A percentile compares a stretch with the other conserved stretches of the same genome.
phyloP scores from a whole-genome alignment of 2,113 vertebrate species.

The Gymnogyps californianus region DNA sequence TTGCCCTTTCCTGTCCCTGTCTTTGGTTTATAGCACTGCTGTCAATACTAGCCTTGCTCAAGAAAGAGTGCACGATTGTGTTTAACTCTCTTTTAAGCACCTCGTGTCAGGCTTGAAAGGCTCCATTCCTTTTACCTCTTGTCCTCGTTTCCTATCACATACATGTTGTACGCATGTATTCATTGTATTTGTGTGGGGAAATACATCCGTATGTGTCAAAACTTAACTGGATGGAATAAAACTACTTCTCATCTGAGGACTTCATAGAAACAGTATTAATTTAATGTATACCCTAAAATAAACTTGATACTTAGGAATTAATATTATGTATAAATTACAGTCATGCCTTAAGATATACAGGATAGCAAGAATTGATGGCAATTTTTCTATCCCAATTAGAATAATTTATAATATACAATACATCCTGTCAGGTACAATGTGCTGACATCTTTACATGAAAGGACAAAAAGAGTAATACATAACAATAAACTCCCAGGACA shows the following conservation, averaged over 20 bases:
- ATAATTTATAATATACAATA: slow-evolving; percentile 27
- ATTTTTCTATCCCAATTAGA: slow-evolving; percentile 13
- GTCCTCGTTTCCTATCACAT: neutral
- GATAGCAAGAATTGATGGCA: neutral
- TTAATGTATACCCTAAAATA: neutral
- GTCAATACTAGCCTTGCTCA: neutral
- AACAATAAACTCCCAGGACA: slow-evolving; percentile 28
- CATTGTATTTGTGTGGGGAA: neutral
- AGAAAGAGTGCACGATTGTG: neutral
- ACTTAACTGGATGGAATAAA: neutral
- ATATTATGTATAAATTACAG: neutral
- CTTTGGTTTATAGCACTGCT: neutral
- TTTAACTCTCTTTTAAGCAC: neutral
- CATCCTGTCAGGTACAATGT: slow-evolving; percentile 11
- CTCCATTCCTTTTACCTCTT: neutral
- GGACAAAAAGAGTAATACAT: slow-evolving; percentile 31
- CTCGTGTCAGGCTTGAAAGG: neutral
- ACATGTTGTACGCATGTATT: accelerated
- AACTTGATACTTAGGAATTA: neutral
- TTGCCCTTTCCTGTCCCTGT: neutral
- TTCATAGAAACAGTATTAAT: neutral
- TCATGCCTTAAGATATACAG: neutral
- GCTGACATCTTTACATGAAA: slow-evolving; percentile 9
- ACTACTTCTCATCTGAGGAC: neutral
- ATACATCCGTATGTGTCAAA: neutral